Base-by-base conservation (phyloP, 2,888 invertebrate genomes). In the Cryptocheilus praepositus region DNA sequence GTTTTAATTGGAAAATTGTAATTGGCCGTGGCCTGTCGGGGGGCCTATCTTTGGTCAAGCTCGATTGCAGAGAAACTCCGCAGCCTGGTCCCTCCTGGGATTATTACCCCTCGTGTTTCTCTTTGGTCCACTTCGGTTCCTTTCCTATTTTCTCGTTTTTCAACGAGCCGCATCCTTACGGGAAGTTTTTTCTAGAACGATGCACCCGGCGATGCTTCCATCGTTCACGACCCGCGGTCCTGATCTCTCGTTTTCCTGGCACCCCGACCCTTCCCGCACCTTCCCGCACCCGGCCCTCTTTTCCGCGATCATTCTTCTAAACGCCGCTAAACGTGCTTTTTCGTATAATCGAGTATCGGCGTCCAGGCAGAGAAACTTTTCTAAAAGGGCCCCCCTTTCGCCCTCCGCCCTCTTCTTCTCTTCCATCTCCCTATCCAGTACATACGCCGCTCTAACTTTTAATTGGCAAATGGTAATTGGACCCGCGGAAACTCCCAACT, bases 401-500 rank as follows among this genome's bases (percentile, higher is more conserved):
- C 49, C 49, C 49, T 21, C 11, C n/a, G 11, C 43, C 36, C 36
- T 36, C 36, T 36, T 36, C 36, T 36, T 36, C 36, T 36, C 36
- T 11, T 7, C 36, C 36, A 11, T 36, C 36, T 36, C 36, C 36
- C 36, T 36, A 7, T 11, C 28, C 28, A 7, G 55, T 28, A 45
- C 66, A 58, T 71, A 68, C 67, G 74, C 70, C 61, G 64, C 68
- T 71, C 49, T 49, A 81, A 77, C 71, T 80, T 81, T 80, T 80
- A 81, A 80, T 80, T 80, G 77, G 81, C 74, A 67, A 80, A 80
- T 74, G 68, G 78, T 80, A 81, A 80, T 81, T 80, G 77, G 77
- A 70, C 71, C 71, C 63, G 45, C 72, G 73, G 73, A 78, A 71
- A 76, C 71, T 70, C 67, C 56, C 61, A 16, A 58, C 46, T 43